phyloP scores from a whole-genome alignment of 2,113 vertebrate genomes.

The Bubo blakistoni region DNA sequence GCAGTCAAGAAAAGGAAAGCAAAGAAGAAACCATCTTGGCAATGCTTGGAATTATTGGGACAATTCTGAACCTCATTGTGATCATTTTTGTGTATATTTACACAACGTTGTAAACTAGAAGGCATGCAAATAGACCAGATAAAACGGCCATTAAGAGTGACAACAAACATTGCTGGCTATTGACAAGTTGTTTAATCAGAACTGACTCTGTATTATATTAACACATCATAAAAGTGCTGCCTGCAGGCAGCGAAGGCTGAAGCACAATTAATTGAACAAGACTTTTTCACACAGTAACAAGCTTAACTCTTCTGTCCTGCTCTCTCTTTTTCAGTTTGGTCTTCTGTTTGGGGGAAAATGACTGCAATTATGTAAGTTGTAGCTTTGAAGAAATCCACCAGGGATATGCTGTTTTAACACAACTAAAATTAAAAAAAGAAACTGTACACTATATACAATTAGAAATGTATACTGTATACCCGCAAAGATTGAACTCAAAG shows the following conservation, averaged over 20 bases:
- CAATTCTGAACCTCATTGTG: conserved; percentile 93
- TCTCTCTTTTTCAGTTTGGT: background rate
- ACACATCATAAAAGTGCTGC: conserved; percentile 46
- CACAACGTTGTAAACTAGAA: conserved; percentile 84
- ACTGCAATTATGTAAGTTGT: conserved; percentile 34
- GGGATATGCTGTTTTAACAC: background rate
- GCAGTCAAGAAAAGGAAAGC: conserved; percentile 91
- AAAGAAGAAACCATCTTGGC: conserved; percentile 95
- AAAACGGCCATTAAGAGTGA: conserved; percentile 23
- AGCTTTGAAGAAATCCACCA: conserved; percentile 25
- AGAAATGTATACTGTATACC: conserved; percentile 37
- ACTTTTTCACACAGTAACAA: conserved; percentile 58
- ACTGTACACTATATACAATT: conserved; percentile 37
- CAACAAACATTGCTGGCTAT: conserved; percentile 30
- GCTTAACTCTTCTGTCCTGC: background rate
- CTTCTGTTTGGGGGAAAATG: conserved; percentile 6
- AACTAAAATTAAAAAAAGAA: background rate
- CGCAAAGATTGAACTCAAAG: conserved; percentile 28
- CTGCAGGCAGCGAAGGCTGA: conserved; percentile 55
- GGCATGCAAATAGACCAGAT: conserved; percentile 9
- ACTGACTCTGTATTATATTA: conserved; percentile 64
- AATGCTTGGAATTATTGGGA: conserved; percentile 96
- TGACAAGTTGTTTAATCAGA: conserved; percentile 26
- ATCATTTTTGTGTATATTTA: conserved; percentile 99
- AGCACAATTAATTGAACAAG: conserved; percentile 75